phyloP scores from a whole-genome alignment of 2,888 invertebrate species.

The Melanostoma mellinum region DNA sequence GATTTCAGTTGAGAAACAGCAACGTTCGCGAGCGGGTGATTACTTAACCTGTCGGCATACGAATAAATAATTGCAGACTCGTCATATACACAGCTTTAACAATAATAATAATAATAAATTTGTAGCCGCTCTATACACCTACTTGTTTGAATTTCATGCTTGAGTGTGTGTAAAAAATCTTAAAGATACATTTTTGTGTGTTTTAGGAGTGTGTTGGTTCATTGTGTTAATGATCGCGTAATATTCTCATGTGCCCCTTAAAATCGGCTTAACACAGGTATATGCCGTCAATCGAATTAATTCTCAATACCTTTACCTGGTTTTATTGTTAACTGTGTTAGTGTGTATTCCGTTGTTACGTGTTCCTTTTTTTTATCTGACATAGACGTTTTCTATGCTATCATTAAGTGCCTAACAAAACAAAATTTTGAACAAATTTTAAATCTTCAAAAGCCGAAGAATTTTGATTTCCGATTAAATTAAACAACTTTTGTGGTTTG shows the following conservation, averaged over 20 bases:
- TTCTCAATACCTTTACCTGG: slow-evolving; percentile 49
- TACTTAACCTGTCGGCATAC: slow-evolving; percentile 13
- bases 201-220: slow-evolving; percentile 3
- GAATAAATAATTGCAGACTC: slow-evolving; percentile 12
- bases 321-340: slow-evolving; percentile 35
- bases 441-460: background rate
- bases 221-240: slow-evolving; percentile 48
- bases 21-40: slow-evolving; percentile 28
- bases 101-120: slow-evolving; percentile 24
- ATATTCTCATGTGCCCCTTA: slow-evolving; percentile 39
- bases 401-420: background rate
- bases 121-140: slow-evolving; percentile 17
- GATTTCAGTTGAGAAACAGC: slow-evolving; percentile 51
- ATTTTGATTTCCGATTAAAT: no score
- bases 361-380: slow-evolving; percentile 11
- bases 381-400: slow-evolving; percentile 3
- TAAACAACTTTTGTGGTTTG: no score
- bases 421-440: background rate
- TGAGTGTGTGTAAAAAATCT: slow-evolving; percentile 31
- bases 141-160: slow-evolving; percentile 4
- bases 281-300: slow-evolving; percentile 46
- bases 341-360: slow-evolving; percentile 44
- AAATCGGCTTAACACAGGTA: slow-evolving; percentile 43
- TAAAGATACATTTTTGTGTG: slow-evolving; percentile 39
- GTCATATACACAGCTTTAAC: slow-evolving; percentile 28